Evolutionary conservation across 2,113 vertebrate genomes (phyloP).

Genomic region (Eonycteris spelaea): DNA sequence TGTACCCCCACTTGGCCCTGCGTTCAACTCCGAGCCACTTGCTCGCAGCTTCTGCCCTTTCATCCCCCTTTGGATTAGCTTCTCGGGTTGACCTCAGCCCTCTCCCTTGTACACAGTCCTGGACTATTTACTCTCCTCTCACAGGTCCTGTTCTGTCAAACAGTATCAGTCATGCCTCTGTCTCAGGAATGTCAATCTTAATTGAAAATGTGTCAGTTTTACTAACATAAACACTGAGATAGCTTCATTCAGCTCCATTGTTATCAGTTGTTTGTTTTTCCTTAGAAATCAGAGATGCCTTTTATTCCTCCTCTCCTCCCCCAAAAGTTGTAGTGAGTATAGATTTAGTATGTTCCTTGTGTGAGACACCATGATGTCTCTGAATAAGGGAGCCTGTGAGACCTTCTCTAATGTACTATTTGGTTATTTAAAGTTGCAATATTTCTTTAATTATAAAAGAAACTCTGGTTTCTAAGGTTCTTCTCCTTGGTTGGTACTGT

Average conservation of each 20-base stretch:
- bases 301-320: neutral
- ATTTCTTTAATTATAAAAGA: neutral
- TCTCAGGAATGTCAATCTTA: slow-evolving; percentile 40
- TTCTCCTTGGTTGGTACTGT: neutral
- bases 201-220: slow-evolving; percentile 45
- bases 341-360: neutral
- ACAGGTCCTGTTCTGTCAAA: slow-evolving; percentile 23
- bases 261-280: neutral
- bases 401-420: neutral
- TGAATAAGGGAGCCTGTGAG: neutral
- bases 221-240: neutral
- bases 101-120: neutral
- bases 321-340: neutral
- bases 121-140: neutral
- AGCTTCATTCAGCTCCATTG: slow-evolving; percentile 31
- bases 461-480: neutral
- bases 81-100: slow-evolving; percentile 5
- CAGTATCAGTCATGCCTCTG: neutral
- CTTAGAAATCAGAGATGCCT: neutral
- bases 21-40: neutral
- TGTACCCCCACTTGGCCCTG: neutral
- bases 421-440: neutral
- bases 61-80: neutral
- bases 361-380: neutral
- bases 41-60: neutral